phyloP scores from a whole-genome alignment of 2,888 invertebrate genomes.

The Patella depressa region DNA sequence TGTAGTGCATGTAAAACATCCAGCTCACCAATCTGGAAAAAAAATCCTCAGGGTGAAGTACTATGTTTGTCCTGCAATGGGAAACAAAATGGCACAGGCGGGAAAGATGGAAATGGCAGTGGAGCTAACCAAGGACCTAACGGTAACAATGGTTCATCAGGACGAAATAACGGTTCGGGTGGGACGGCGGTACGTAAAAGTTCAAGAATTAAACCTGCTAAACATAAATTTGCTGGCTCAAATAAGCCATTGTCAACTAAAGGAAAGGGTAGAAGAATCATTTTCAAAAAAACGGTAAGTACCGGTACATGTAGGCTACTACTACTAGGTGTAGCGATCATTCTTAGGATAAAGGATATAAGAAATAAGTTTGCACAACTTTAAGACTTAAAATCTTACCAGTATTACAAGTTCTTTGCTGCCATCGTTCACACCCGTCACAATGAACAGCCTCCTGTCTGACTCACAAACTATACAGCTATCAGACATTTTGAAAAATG shows the following conservation, averaged over 20 bases:
- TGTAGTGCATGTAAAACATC: constrained; percentile 57
- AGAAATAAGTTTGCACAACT: no score
- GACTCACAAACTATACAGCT: no score
- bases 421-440: neutral
- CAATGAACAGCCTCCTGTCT: neutral
- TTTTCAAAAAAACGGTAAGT: constrained; percentile 78
- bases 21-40: constrained; percentile 79
- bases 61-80: constrained; percentile 80
- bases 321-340: no score
- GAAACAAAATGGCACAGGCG: constrained; percentile 64
- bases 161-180: constrained; percentile 27
- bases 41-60: constrained; percentile 81
- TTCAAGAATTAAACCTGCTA: constrained; percentile 63
- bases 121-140: constrained; percentile 29
- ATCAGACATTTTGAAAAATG: neutral
- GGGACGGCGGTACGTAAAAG: constrained; percentile 64
- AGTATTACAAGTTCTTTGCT: no score
- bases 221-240: constrained; percentile 51
- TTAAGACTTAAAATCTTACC: no score
- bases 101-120: constrained; percentile 38
- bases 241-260: constrained; percentile 72
- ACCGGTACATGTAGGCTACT: no score
- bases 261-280: constrained; percentile 82
- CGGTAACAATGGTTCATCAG: constrained; percentile 38
- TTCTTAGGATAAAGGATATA: no score